Conservation (phyloP, 2,797 vertebrate species). For the Cossypha polioptera region DNA sequence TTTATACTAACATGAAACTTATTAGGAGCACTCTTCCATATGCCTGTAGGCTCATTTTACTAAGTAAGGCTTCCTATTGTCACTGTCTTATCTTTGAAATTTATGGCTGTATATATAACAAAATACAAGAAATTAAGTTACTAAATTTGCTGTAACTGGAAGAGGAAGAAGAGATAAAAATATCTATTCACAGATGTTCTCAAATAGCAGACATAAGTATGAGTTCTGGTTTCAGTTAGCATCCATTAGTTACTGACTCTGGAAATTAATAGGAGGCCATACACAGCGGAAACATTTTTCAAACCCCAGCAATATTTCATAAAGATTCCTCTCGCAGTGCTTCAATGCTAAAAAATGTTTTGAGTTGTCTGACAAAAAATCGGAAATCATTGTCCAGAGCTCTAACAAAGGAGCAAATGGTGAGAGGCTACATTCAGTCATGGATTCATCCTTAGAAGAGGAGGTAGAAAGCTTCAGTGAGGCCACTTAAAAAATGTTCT, state of each 20-base stretch:
- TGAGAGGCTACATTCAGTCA: background rate
- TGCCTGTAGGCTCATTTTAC: background rate
- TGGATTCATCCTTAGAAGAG: background rate
- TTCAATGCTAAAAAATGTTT: background rate
- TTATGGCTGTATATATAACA: background rate
- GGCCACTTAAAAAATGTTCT: background rate
- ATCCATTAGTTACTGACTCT: background rate
- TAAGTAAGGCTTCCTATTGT: background rate
- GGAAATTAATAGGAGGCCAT: background rate
- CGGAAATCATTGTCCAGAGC: background rate
- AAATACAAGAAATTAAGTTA: conserved; percentile 2
- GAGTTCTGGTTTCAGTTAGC: background rate
- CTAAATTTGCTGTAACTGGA: conserved; percentile 9
- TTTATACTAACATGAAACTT: background rate
- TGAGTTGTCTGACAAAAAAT: background rate
- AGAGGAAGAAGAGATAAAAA: conserved; percentile 22
- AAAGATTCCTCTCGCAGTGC: background rate
- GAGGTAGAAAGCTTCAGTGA: background rate
- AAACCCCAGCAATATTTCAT: background rate
- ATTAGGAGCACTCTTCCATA: background rate
- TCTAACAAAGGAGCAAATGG: background rate
- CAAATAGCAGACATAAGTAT: background rate
- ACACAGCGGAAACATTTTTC: background rate
- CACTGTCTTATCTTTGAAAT: background rate
- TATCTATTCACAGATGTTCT: conserved; percentile 38